Evolutionary conservation across 2,888 invertebrate genomes (phyloP).

Genomic region (Alviniconcha strummeri): DNA sequence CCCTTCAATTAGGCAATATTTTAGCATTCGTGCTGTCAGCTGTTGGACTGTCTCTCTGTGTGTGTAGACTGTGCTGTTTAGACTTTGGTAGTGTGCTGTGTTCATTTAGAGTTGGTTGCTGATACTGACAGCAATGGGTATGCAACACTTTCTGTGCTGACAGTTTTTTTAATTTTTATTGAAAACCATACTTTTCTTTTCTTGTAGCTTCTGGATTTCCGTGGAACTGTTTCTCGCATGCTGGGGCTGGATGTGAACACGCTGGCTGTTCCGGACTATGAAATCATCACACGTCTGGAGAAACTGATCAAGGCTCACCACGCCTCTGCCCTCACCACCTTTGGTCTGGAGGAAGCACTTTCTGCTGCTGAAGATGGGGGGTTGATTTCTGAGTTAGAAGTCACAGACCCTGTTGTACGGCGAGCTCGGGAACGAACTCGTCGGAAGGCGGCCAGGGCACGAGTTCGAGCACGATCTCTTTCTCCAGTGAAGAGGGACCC

Average conservation of each 20-base stretch:
- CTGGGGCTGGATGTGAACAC: conserved; percentile 72
- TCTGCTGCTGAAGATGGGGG: conserved; percentile 68
- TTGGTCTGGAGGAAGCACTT: conserved; percentile 67
- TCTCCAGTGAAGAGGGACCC: conserved; percentile 66
- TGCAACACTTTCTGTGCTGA: too few relatives aligned
- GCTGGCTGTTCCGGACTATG: conserved; percentile 73
- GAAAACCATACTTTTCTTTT: neutral
- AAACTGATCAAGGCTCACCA: conserved; percentile 72
- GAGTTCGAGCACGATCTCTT: conserved; percentile 60
- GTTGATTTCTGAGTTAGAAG: conserved; percentile 47
- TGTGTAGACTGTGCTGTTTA: too few relatives aligned
- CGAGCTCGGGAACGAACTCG: conserved; percentile 54
- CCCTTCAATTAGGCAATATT: too few relatives aligned
- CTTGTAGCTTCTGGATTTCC: conserved; percentile 72
- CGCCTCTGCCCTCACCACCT: conserved; percentile 60
- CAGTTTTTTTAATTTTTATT: too few relatives aligned
- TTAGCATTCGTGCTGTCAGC: too few relatives aligned
- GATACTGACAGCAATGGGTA: too few relatives aligned
- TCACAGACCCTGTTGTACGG: conserved; percentile 49
- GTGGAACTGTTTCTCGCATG: conserved; percentile 72
- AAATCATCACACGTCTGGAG: conserved; percentile 73
- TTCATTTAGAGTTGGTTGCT: too few relatives aligned
- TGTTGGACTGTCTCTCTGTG: too few relatives aligned
- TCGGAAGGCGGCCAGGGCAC: conserved; percentile 48
- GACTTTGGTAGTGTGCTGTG: too few relatives aligned